Evolutionary conservation across 2,888 invertebrate genomes (phyloP).

Genomic region (Cerastis rubricosa): DNA sequence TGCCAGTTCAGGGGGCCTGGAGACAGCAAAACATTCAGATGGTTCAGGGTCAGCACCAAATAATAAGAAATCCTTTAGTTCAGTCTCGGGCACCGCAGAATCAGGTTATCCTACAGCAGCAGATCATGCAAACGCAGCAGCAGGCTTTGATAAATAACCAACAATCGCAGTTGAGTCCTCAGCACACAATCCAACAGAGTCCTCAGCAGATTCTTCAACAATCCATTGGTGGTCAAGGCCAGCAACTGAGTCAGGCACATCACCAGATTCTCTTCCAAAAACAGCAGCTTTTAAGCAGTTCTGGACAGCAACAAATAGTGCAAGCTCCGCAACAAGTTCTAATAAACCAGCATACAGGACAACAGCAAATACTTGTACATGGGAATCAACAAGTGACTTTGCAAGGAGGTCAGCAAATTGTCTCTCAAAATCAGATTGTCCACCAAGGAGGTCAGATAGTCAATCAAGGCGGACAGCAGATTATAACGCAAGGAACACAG

Average conservation of each 20-base stretch:
- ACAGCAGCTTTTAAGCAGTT: slow-evolving; percentile 91
- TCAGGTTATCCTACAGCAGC: slow-evolving; percentile 90
- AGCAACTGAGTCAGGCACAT: slow-evolving; percentile 87
- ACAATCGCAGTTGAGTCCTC: slow-evolving; percentile 88
- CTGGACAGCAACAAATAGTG: slow-evolving; percentile 88
- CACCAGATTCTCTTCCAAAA: slow-evolving; percentile 89
- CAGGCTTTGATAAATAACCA: slow-evolving; percentile 87
- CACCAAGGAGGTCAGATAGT: slow-evolving; percentile 88
- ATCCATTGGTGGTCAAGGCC: slow-evolving; percentile 89
- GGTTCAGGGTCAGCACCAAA: slow-evolving; percentile 90
- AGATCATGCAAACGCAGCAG: slow-evolving; percentile 90
- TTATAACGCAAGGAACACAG: slow-evolving; percentile 84
- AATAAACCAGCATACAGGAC: slow-evolving; percentile 87
- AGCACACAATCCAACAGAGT: slow-evolving; percentile 88
- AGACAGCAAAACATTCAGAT: slow-evolving; percentile 89
- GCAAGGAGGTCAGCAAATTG: slow-evolving; percentile 87
- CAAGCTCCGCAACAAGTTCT: slow-evolving; percentile 90
- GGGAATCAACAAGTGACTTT: slow-evolving; percentile 88
- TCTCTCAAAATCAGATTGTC: slow-evolving; percentile 87
- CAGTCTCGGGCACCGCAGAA: slow-evolving; percentile 88
- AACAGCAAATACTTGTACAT: slow-evolving; percentile 88
- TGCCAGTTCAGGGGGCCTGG: slow-evolving; percentile 85
- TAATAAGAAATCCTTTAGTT: slow-evolving; percentile 86
- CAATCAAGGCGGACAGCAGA: slow-evolving; percentile 86
- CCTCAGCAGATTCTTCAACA: slow-evolving; percentile 92